phyloP scores from a whole-genome alignment of 2,797 vertebrate species.

The Dromococcyx pavoninus region DNA sequence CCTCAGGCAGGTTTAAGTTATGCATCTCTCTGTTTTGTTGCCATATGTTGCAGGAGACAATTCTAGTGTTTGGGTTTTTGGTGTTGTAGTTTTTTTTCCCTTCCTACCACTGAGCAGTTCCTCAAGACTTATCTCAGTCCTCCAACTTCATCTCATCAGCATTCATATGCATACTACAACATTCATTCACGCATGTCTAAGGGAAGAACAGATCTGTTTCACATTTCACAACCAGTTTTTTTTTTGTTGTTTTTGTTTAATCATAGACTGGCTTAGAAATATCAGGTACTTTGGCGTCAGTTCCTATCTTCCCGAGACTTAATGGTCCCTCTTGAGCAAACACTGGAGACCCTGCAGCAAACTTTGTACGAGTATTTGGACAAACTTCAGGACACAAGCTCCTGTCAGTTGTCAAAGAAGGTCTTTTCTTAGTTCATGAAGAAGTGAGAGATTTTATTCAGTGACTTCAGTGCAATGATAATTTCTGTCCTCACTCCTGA shows the following conservation, averaged over 20 bases:
- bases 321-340: neutral
- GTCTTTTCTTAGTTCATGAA: neutral
- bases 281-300: neutral
- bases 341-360: neutral
- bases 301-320: neutral
- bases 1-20: neutral
- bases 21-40: constrained; percentile 17
- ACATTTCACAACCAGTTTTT: neutral
- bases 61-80: neutral
- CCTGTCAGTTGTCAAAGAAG: neutral
- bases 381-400: neutral
- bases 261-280: neutral
- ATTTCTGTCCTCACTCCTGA: neutral
- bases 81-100: no score
- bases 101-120: neutral
- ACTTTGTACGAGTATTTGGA: neutral
- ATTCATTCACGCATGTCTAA: neutral
- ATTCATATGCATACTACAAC: neutral
- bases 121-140: neutral
- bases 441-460: neutral
- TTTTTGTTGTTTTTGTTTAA: neutral
- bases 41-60: constrained; percentile 18
- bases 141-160: neutral
- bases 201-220: neutral
- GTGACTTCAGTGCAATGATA: neutral